Evolutionary conservation across 2,113 vertebrate species (phyloP).

Genomic region (Corvus hawaiiensis): DNA sequence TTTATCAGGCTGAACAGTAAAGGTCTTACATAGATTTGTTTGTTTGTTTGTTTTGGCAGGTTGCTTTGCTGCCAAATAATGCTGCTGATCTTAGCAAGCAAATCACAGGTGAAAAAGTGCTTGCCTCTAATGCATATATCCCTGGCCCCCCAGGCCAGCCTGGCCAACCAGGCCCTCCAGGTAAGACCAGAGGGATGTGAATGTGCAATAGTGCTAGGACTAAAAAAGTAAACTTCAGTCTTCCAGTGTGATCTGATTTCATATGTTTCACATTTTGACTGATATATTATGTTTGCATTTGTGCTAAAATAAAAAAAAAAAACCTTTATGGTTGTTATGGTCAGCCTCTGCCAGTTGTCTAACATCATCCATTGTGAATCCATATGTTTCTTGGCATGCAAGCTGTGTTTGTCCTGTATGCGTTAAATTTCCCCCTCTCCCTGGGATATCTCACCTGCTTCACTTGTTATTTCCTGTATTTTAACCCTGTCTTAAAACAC

Average conservation of each 20-base stretch:
- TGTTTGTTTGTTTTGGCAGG: conserved; percentile 64
- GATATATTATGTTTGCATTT: neutral
- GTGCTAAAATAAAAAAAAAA: neutral
- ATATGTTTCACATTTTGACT: neutral
- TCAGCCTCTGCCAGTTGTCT: neutral
- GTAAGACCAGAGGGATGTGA: conserved; percentile 64
- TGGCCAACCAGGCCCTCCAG: conserved; percentile 82
- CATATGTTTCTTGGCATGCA: neutral
- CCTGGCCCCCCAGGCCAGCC: conserved; percentile 86
- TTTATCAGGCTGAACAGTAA: neutral
- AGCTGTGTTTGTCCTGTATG: neutral
- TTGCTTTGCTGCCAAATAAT: conserved; percentile 85
- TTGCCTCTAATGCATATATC: conserved; percentile 80
- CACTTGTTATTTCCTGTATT: neutral
- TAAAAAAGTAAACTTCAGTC: neutral
- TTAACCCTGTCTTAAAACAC: neutral
- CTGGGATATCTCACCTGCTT: neutral
- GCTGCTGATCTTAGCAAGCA: conserved; percentile 85
- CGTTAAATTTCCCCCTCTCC: neutral
- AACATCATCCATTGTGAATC: neutral
- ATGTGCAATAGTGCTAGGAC: neutral
- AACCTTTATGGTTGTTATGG: neutral
- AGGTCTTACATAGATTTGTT: neutral
- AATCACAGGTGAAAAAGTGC: conserved; percentile 83
- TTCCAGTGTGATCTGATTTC: neutral